phyloP scores from a whole-genome alignment of 2,888 invertebrate genomes.

The Limnephilus rhombicus region DNA sequence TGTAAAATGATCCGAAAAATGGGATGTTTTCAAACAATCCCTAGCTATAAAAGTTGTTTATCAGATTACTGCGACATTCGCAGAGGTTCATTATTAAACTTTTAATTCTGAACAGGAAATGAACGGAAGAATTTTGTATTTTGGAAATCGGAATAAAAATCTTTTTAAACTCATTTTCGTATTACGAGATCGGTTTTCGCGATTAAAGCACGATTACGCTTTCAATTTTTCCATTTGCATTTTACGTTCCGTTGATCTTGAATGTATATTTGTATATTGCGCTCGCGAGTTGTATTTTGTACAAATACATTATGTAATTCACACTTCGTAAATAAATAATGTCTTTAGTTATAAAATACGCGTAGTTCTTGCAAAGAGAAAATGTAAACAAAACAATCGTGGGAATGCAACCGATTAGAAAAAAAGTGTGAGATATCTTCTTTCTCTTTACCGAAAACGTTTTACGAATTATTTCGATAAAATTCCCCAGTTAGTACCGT shows the following conservation, averaged over 20 bases:
- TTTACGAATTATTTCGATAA: background rate
- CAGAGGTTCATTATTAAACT: conserved; percentile 7
- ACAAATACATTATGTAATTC: background rate
- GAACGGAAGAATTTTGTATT: background rate
- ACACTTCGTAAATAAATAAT: background rate
- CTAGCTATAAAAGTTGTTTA: conserved; percentile 8
- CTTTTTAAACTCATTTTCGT: conserved; percentile 10
- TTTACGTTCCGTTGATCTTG: background rate
- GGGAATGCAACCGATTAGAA: background rate
- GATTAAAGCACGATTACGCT: conserved; percentile 16
- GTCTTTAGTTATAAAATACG: background rate
- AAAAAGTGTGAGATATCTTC: background rate
- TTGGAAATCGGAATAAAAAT: background rate
- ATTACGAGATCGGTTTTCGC: conserved; percentile 2
- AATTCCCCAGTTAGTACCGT: background rate
- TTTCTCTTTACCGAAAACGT: background rate
- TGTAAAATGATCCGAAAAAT: background rate
- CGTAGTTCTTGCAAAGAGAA: too few relatives aligned
- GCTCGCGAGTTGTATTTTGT: background rate
- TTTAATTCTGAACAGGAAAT: background rate
- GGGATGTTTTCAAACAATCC: background rate
- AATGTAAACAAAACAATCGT: too few relatives aligned
- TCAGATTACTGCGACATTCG: conserved; percentile 20
- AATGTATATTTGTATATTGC: background rate
- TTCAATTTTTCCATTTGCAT: conserved; percentile 28